Evolutionary conservation across 2,888 invertebrate species (phyloP).

Genomic region (Antitype chi): DNA sequence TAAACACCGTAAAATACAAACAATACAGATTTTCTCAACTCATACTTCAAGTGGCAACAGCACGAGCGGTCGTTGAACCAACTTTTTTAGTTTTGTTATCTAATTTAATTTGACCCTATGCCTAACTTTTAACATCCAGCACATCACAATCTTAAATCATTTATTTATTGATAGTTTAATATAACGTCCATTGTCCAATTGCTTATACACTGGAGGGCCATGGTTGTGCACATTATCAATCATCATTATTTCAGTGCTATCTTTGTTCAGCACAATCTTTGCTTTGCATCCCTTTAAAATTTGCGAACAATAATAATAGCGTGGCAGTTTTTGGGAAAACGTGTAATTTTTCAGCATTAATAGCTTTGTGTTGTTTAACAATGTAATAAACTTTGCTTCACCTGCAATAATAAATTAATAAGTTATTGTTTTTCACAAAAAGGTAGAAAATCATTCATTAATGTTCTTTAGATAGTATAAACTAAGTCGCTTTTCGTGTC

Average conservation of each 20-base stretch:
- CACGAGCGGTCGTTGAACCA: too few relatives aligned
- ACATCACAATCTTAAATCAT: not conserved
- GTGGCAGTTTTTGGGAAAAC: constrained; percentile 26
- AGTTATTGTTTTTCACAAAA: not conserved
- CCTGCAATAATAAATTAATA: constrained; percentile 7
- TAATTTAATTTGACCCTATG: not conserved
- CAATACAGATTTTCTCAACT: too few relatives aligned
- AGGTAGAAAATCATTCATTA: not conserved
- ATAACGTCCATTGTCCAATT: not conserved
- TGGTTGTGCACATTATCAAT: constrained; percentile 33
- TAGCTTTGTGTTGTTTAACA: constrained; percentile 22
- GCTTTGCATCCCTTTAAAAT: constrained; percentile 34
- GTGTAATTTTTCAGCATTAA: constrained; percentile 44
- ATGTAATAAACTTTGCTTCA: constrained; percentile 17
- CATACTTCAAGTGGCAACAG: too few relatives aligned
- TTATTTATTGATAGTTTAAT: not conserved
- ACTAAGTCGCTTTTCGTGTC: too few relatives aligned
- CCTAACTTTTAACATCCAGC: not conserved
- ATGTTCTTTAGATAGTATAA: not conserved
- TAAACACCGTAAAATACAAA: too few relatives aligned
- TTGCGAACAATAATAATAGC: constrained; percentile 45
- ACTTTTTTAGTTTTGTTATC: too few relatives aligned
- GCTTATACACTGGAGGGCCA: constrained; percentile 14
- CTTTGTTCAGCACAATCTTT: constrained; percentile 15
- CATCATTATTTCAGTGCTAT: not conserved